Evolutionary conservation across 2,797 vertebrate species (phyloP).

Genomic region (Semotilus atromaculatus): DNA sequence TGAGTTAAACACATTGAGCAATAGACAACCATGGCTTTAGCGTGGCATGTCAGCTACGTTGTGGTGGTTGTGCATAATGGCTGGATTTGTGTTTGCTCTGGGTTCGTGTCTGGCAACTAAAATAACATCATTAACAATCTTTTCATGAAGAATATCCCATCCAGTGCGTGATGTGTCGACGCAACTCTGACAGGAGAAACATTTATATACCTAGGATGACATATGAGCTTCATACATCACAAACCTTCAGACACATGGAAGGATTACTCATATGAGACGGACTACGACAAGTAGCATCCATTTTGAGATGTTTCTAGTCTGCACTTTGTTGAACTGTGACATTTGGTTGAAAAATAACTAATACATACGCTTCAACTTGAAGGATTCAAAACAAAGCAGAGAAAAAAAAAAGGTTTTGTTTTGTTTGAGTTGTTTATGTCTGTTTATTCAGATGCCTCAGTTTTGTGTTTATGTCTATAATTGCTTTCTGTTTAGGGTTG

Average conservation of each 20-base stretch:
- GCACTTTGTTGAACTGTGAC: constrained; percentile 23
- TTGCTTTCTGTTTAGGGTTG: constrained; percentile 3
- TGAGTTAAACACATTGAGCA: constrained; percentile 60
- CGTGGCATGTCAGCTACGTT: constrained; percentile 53
- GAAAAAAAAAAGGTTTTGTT: constrained; percentile 1
- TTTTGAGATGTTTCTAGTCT: neutral
- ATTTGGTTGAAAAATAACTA: neutral
- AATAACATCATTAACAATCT: constrained; percentile 71
- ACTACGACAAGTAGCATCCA: constrained; percentile 27
- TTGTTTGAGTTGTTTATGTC: neutral
- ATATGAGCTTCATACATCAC: constrained; percentile 72
- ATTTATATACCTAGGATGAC: constrained; percentile 71
- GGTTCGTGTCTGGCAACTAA: constrained; percentile 72
- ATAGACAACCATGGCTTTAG: constrained; percentile 63
- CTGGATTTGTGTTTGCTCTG: constrained; percentile 64
- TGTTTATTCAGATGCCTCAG: constrained; percentile 28
- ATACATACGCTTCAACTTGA: constrained; percentile 7
- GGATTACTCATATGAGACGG: constrained; percentile 64
- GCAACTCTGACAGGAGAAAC: constrained; percentile 66
- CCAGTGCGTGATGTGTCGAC: constrained; percentile 69
- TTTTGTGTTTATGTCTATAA: constrained; percentile 20
- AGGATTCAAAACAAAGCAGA: constrained; percentile 11
- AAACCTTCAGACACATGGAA: constrained; percentile 64
- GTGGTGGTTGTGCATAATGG: constrained; percentile 66
- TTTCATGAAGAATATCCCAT: constrained; percentile 68